Evolutionary conservation across 2,888 invertebrate species (phyloP).

Genomic region (Xestia ashworthii): DNA sequence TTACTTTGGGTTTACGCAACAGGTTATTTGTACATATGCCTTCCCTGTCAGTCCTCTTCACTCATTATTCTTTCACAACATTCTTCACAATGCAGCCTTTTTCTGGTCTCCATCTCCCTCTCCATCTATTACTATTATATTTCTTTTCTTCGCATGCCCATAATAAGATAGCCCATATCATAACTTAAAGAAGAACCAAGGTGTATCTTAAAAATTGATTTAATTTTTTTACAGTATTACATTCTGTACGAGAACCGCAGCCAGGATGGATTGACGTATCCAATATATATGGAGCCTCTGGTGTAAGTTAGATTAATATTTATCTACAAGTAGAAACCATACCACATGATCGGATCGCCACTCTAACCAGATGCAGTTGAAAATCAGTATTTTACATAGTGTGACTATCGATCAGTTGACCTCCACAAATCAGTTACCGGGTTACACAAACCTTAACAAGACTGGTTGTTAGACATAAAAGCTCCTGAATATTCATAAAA

Average conservation of each 20-base stretch:
- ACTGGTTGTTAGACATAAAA: no score
- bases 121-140: not conserved
- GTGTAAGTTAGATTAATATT: slow-evolving; percentile 22
- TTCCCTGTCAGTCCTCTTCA: not conserved
- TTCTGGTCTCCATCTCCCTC: not conserved
- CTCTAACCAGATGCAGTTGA: not conserved
- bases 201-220: not conserved
- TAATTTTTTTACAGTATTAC: slow-evolving; percentile 16
- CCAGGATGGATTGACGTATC: slow-evolving; percentile 37
- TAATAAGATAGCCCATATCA: not conserved
- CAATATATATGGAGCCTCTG: slow-evolving; percentile 7
- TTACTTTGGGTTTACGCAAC: not conserved
- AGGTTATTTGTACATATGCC: not conserved
- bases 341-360: not conserved
- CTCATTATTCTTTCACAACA: not conserved
- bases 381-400: not conserved
- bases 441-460: no score
- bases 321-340: not conserved
- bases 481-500: no score
- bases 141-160: no score
- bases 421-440: no score
- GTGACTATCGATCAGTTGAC: not conserved
- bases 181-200: not conserved
- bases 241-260: slow-evolving; percentile 17
- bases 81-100: not conserved